Evolutionary conservation across 2,113 vertebrate species (phyloP).

Genomic region (Brienomyrus brachyistius): DNA sequence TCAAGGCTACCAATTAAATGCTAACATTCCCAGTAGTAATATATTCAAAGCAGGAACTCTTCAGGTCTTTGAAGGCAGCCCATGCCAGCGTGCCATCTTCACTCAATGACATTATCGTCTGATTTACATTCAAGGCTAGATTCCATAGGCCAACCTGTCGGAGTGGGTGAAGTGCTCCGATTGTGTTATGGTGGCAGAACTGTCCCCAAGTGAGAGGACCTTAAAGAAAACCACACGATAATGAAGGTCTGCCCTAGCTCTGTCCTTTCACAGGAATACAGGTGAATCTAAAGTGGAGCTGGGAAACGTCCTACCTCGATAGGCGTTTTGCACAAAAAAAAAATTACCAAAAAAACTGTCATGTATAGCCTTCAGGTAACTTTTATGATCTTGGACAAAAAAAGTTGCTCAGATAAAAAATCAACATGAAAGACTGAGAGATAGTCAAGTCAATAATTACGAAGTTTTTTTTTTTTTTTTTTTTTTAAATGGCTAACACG

Average conservation of each 20-base stretch:
- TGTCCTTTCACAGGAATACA: background rate
- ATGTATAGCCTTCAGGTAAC: background rate
- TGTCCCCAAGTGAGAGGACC: background rate
- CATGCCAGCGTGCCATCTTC: background rate
- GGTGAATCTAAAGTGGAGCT: background rate
- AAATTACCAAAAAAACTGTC: background rate
- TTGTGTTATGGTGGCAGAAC: background rate
- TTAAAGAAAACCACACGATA: background rate
- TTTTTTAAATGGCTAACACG: slow-evolving; percentile 35
- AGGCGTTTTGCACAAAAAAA: background rate
- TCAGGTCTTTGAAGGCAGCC: slow-evolving; percentile 26
- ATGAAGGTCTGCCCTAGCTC: slow-evolving; percentile 12
- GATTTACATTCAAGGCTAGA: slow-evolving; percentile 23
- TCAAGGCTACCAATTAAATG: slow-evolving; percentile 24
- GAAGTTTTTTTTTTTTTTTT: slow-evolving; percentile 31
- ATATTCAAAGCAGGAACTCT: slow-evolving; percentile 25
- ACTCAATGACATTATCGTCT: slow-evolving; percentile 26
- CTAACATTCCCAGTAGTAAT: slow-evolving; percentile 23
- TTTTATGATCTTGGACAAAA: background rate
- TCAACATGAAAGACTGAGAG: background rate
- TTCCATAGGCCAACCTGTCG: slow-evolving; percentile 20
- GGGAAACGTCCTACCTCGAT: background rate
- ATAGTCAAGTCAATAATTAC: slow-evolving; percentile 1
- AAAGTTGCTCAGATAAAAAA: background rate
- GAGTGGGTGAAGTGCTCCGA: background rate